Evolutionary conservation across 2,113 vertebrate species (phyloP).

Genomic region (Pedetes capensis): DNA sequence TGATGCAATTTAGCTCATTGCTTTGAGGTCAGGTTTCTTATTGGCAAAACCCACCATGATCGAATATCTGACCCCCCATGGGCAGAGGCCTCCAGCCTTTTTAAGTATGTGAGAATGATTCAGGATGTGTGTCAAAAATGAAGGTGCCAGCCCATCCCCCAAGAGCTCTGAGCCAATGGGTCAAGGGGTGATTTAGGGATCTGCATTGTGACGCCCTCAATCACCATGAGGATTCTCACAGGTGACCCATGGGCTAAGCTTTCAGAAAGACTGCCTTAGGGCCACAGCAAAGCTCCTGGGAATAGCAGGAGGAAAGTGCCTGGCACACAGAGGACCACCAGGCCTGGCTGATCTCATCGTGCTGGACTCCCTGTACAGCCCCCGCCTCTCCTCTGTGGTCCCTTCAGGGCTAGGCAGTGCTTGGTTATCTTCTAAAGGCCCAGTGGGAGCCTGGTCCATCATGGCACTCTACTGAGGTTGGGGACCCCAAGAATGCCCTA

Average conservation of each 20-base stretch:
- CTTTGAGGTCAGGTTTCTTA: neutral
- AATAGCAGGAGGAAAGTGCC: neutral
- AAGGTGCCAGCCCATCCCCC: neutral
- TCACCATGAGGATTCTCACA: neutral
- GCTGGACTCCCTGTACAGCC: accelerated
- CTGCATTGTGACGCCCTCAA: neutral
- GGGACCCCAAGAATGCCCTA: too few species aligned
- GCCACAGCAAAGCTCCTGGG: neutral
- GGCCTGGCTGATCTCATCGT: neutral
- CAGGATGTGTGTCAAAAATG: neutral
- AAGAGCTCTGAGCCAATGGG: neutral
- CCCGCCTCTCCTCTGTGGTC: too few species aligned
- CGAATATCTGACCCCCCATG: too few species aligned
- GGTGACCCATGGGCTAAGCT: neutral
- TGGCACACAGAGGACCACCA: neutral
- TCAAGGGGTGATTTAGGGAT: too few species aligned
- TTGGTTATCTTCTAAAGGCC: neutral
- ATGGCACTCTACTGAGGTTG: neutral
- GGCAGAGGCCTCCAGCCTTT: neutral
- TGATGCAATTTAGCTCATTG: neutral
- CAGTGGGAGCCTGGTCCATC: neutral
- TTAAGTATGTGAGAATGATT: neutral
- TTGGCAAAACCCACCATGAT: neutral
- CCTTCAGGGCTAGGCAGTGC: neutral
- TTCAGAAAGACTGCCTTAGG: neutral